Conservation (phyloP, 2,888 invertebrate species). For the Scaeva pyrastri region DNA sequence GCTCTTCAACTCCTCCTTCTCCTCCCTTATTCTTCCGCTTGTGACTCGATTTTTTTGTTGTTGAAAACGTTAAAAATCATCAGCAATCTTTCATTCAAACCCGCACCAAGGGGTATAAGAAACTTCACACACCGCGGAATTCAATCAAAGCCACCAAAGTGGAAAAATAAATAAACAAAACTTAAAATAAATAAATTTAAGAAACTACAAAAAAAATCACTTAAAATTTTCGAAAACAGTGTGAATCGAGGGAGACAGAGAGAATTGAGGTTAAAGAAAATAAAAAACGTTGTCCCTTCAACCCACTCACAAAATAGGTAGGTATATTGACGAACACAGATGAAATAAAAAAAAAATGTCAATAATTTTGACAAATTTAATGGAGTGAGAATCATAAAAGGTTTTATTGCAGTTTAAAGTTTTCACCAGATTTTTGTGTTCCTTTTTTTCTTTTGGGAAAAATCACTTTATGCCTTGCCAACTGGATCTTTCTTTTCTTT, state of each 20-base stretch:
- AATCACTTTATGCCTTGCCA: constrained; percentile 12
- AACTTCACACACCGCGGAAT: constrained; percentile 20
- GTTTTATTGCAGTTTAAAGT: constrained; percentile 25
- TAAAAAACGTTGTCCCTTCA: constrained; percentile 1
- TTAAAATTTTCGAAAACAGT: constrained; percentile 38
- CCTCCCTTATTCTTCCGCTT: neutral
- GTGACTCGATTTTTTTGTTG: neutral
- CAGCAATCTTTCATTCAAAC: constrained; percentile 18
- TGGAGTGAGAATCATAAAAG: constrained; percentile 35
- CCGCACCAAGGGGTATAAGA: neutral
- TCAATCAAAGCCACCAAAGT: constrained; percentile 23
- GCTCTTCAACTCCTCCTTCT: neutral
- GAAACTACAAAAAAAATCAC: constrained; percentile 14
- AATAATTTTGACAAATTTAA: constrained; percentile 44
- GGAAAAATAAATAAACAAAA: constrained; percentile 22
- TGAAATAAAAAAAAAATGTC: constrained; percentile 42
- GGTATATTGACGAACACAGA: constrained; percentile 32
- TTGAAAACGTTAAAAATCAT: constrained; percentile 10
- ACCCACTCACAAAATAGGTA: no score
- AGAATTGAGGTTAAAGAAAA: constrained; percentile 36
- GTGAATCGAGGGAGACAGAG: neutral
- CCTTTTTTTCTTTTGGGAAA: neutral
- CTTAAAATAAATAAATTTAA: constrained; percentile 24
- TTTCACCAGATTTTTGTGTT: constrained; percentile 10
- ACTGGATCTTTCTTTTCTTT: constrained; percentile 45